A percentile compares a stretch with the other conserved stretches of the same genome.
phyloP scores from a whole-genome alignment of 2,888 invertebrate genomes.

The Agrotis clavis region DNA sequence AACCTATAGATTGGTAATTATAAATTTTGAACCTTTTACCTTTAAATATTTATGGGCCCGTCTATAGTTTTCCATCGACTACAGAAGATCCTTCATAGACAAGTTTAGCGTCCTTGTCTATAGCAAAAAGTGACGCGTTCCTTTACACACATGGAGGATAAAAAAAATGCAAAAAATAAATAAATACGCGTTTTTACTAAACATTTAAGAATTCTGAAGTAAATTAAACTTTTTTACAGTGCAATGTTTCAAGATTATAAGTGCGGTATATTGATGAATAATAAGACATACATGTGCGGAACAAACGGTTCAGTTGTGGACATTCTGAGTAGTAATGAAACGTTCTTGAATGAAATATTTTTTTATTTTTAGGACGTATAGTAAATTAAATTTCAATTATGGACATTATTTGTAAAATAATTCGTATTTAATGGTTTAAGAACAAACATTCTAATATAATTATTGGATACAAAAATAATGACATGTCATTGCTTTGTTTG shows the following conservation, averaged over 20 bases:
- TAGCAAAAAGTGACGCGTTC: slow-evolving; percentile 73
- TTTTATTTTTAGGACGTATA: slow-evolving; percentile 88
- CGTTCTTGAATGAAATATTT: slow-evolving; percentile 88
- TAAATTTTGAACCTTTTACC: neutral
- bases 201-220: neutral
- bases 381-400: slow-evolving; percentile 89
- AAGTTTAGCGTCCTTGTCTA: slow-evolving; percentile 77
- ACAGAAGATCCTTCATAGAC: slow-evolving; percentile 65
- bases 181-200: slow-evolving; percentile 24
- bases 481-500: slow-evolving; percentile 90
- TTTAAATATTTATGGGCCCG: slow-evolving; percentile 26
- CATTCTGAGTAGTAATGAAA: slow-evolving; percentile 79
- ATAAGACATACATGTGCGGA: slow-evolving; percentile 36
- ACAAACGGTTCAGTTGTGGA: slow-evolving; percentile 39
- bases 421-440: slow-evolving; percentile 81
- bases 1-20: neutral
- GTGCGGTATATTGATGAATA: slow-evolving; percentile 25
- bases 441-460: slow-evolving; percentile 76
- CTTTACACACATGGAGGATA: slow-evolving; percentile 67
- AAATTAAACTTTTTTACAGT: slow-evolving; percentile 25
- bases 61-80: slow-evolving; percentile 56
- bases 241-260: slow-evolving; percentile 4
- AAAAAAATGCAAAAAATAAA: slow-evolving; percentile 50
- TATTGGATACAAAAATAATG: slow-evolving; percentile 84
- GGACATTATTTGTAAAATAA: slow-evolving; percentile 87